Evolutionary conservation across 2,888 invertebrate genomes (phyloP).

Genomic region (Eupithecia inturbata): DNA sequence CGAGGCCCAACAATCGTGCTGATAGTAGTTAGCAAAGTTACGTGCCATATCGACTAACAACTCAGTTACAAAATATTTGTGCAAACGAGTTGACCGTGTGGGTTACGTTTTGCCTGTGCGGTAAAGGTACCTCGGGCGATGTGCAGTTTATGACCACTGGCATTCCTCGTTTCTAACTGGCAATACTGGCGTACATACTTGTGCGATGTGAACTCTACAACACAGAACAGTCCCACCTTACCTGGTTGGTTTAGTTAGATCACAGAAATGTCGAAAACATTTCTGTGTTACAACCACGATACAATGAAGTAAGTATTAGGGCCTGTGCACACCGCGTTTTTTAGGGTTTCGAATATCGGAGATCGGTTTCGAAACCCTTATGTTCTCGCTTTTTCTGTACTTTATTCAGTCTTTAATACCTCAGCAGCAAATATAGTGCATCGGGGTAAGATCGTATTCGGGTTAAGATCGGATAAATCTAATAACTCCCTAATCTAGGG

Average conservation of each 20-base stretch:
- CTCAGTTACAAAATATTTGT: constrained; percentile 23
- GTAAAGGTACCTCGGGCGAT: constrained; percentile 46
- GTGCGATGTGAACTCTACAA: constrained; percentile 17
- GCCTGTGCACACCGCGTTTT: too few relatives aligned
- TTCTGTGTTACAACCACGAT: background rate
- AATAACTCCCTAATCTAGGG: too few relatives aligned
- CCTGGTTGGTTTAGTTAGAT: background rate
- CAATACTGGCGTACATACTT: constrained; percentile 24
- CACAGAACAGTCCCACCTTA: background rate
- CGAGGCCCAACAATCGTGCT: background rate
- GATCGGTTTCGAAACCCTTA: too few relatives aligned
- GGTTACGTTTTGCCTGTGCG: constrained; percentile 42
- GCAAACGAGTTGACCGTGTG: constrained; percentile 46
- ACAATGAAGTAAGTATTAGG: too few relatives aligned
- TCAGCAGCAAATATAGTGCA: too few relatives aligned
- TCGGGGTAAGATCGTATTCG: too few relatives aligned
- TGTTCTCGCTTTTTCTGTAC: too few relatives aligned
- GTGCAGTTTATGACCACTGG: constrained; percentile 50
- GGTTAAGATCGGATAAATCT: too few relatives aligned
- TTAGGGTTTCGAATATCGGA: too few relatives aligned
- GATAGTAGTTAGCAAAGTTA: background rate
- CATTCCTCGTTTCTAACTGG: constrained; percentile 37
- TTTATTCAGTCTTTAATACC: too few relatives aligned
- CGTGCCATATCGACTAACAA: constrained; percentile 5
- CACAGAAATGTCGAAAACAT: background rate